These are phyloP conservation scores for Timandra comae DNA, from an alignment of 2,888 invertebrate species.

Conservation along the genomic window DNA sequence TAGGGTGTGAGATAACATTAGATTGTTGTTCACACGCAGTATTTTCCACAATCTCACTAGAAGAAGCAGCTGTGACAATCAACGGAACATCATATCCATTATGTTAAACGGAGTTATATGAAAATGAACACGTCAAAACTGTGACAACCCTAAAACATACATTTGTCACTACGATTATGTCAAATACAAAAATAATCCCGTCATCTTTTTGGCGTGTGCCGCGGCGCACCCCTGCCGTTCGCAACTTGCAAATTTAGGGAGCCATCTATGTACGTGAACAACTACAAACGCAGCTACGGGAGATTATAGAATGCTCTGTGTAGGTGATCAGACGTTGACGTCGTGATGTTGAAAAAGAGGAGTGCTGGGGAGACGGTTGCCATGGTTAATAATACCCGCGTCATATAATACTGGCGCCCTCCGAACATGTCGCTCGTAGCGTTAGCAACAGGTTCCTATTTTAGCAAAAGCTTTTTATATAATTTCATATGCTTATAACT, in stretches of 20 bases:
- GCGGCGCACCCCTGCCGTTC: conserved; percentile 52
- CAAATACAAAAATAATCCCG: conserved; percentile 77
- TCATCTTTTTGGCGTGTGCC: conserved; percentile 70
- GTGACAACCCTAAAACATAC: conserved; percentile 64
- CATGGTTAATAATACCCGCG: conserved; percentile 67
- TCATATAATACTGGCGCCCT: conserved; percentile 32
- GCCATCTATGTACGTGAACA: conserved; percentile 34
- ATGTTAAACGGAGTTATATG: conserved; percentile 30
- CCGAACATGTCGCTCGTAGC: conserved; percentile 39
- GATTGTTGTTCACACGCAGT: too few species aligned
- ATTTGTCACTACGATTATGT: conserved; percentile 77
- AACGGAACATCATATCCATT: conserved; percentile 28
- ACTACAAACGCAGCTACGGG: conserved; percentile 47
- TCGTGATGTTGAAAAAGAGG: conserved; percentile 59
- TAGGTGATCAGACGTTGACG: conserved; percentile 67
- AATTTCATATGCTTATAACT: conserved; percentile 39
- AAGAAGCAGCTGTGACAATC: conserved; percentile 19
- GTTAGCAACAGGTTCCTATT: conserved; percentile 58
- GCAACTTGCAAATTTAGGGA: conserved; percentile 68
- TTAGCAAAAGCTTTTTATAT: conserved; percentile 43
- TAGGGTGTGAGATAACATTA: too few species aligned
- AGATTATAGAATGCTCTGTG: conserved; percentile 67
- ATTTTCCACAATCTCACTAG: too few species aligned
- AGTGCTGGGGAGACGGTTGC: conserved; percentile 57
- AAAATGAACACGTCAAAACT: conserved; percentile 47